Evolutionary conservation across 2,797 vertebrate genomes (phyloP), one percentile per base, ranked within the genome.

Genomic region (Hafferia zeledoni): DNA sequence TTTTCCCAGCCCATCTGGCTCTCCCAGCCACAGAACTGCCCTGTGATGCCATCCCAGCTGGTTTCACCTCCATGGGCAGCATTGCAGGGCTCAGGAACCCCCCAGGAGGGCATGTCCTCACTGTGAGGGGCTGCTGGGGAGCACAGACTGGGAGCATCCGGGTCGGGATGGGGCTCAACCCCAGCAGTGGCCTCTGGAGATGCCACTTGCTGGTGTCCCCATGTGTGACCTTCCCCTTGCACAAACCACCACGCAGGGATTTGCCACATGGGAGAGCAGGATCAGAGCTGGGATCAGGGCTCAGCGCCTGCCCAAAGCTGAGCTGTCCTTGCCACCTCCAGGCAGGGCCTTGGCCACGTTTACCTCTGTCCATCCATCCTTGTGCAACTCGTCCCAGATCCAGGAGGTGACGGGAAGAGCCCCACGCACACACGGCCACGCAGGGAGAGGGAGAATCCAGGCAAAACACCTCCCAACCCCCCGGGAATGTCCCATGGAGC

Each of bases 51-150:
- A 52, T 17, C 84, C 52, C 57, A 17, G 61, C 84, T 1, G 6
- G 53, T 87, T 81, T 46, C 33, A 47, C 39, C 74, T 4, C 87
- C 4, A 0, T 8, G 28, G 76, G 75, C 61, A 63, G 12, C 16
- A 1, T 5, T 44, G 12, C 7, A 2, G 41, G 27, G 70, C 50
- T 74, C 70, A 44, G 52, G 47, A 33, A 71, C 19, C 43, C 8
- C 4, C 15, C 4, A 2, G 27, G 33, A 37, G 55, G 0, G 59
- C 64, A 8, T 6, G 0, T 64, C 46, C 46, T 37, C 3, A 0
- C 27, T 3, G 0, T 5, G 47, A 9, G 17, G 8, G 9, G 17
- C 39, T 64, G 31, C 39, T 7, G 61, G 31, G 35, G 13, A 28
- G 16, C 31, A 12, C 2, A 0, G 47, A 7, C 6, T 10, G 1